Percentiles rank a stretch among this genome's conserved stretches.
These are phyloP conservation scores for Lymantria monacha DNA, from an alignment of 2,888 invertebrate genomes.

Conservation along the genomic window DNA sequence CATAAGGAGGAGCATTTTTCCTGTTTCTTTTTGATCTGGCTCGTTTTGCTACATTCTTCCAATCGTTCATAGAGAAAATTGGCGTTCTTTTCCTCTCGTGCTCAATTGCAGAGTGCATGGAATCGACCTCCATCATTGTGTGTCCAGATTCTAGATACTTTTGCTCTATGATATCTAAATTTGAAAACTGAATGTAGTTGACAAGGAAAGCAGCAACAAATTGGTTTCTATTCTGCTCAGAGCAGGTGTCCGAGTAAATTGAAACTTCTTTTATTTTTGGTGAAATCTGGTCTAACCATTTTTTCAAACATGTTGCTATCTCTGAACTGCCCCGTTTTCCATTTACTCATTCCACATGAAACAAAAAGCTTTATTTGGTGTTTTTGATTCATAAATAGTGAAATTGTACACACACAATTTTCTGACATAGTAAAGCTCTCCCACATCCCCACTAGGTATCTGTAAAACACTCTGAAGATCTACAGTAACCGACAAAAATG, in stretches of 20 bases:
- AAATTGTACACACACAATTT: not conserved
- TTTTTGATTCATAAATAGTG: not conserved
- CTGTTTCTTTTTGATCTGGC: not conserved
- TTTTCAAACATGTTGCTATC: not conserved
- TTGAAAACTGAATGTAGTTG: too few species aligned
- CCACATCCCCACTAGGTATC: not conserved
- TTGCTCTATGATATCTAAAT: too few species aligned
- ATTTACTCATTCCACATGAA: not conserved
- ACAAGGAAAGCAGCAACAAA: too few species aligned
- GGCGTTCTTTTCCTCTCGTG: too few species aligned
- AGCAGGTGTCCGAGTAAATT: not conserved
- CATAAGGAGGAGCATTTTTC: not conserved
- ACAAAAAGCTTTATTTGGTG: not conserved
- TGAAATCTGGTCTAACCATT: not conserved
- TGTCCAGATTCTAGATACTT: too few species aligned
- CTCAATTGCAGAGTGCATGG: too few species aligned
- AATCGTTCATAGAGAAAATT: not conserved
- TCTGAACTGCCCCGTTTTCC: not conserved
- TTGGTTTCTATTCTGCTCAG: too few species aligned
- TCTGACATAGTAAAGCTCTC: not conserved
- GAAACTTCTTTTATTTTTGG: not conserved
- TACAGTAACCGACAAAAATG: not conserved
- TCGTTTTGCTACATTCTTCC: not conserved
- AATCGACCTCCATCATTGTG: too few species aligned
- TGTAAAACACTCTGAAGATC: not conserved